Conservation (phyloP, 2,888 invertebrate species). For the Boloria selene region DNA sequence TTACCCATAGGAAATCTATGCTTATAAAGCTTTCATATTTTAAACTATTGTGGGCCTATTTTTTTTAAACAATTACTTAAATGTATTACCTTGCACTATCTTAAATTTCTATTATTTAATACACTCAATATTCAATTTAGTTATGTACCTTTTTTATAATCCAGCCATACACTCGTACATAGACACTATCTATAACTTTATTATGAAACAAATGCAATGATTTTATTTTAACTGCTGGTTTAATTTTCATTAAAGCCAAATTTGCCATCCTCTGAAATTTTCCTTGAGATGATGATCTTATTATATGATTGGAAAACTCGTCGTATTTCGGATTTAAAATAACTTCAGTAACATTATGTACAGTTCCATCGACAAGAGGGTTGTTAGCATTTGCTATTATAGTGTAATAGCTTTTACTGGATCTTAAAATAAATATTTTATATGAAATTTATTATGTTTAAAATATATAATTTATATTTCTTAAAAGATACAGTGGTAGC, state of each 20-base stretch:
- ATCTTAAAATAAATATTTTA: no score
- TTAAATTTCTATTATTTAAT: no score
- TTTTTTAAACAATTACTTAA: no score
- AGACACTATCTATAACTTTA: slow-evolving; percentile 14
- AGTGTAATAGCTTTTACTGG: slow-evolving; percentile 42
- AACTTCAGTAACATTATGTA: slow-evolving; percentile 49
- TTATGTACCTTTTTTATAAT: slow-evolving; percentile 47
- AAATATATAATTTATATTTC: not conserved
- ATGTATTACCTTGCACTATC: no score
- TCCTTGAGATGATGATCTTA: not conserved
- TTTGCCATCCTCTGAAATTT: slow-evolving; percentile 4
- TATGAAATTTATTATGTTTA: not conserved
- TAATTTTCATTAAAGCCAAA: slow-evolving; percentile 45
- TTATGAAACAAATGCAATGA: slow-evolving; percentile 30
- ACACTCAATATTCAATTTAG: no score
- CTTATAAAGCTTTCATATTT: no score
- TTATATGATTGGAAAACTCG: not conserved
- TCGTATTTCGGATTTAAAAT: slow-evolving; percentile 37
- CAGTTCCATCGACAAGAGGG: slow-evolving; percentile 53
- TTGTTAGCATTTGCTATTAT: slow-evolving; percentile 51
- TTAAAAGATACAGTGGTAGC: no score
- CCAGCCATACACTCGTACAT: slow-evolving; percentile 53
- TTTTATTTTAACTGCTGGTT: slow-evolving; percentile 37
- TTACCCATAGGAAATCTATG: no score
- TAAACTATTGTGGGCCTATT: no score